Evolutionary conservation across 2,888 invertebrate genomes (phyloP), one percentile per base, ranked within the genome.

Genomic region (Smittia sp.): DNA sequence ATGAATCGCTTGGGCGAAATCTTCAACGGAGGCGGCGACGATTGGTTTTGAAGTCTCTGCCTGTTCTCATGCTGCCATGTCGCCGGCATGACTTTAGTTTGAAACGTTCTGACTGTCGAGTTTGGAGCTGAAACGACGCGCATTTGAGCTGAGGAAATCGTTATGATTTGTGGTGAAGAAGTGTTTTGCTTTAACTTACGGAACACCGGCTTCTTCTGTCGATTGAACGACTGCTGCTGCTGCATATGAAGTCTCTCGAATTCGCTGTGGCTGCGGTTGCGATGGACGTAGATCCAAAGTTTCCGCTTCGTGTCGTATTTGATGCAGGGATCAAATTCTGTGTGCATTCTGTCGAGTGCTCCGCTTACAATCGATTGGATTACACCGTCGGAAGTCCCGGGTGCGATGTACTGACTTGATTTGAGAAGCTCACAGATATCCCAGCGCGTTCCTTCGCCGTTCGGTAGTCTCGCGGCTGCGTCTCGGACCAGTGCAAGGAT

Each of bases 241-340:
- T 89, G 88, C 75, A 89, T 88, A 79, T 90, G 90, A 76, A 89
- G 85, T 77, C 87, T 84, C 80, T 90, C 90, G 76, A 87, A 86
- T 77, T 87, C 86, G 62, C 84, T 84, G 77, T 86, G 86, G 0
- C 82, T 83, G 65, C 86, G 81, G 79, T 89, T 87, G 74, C 95
- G 86, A 81, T 97, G 96, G 74, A 97, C 84, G 81, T 97, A 97
- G n/a, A 96, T 93, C 98, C 98, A 98, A 32, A 94, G 88, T 78
- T 96, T 96, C 2, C 93, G 87, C 77, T 93, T 90, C 0, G 93
- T 90, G 80, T 97, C 96, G 79, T 96, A 97, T 78, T 94, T 92
- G 0, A 97, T 96, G 78, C 96, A 93, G 0, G 97, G 96, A 83
- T 97, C 97, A 0, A 86, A 81, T 76, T 96, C 93, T 9, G 91